phyloP scores from a whole-genome alignment of 1,140 invertebrate genomes.

The Orussus abietinus region DNA sequence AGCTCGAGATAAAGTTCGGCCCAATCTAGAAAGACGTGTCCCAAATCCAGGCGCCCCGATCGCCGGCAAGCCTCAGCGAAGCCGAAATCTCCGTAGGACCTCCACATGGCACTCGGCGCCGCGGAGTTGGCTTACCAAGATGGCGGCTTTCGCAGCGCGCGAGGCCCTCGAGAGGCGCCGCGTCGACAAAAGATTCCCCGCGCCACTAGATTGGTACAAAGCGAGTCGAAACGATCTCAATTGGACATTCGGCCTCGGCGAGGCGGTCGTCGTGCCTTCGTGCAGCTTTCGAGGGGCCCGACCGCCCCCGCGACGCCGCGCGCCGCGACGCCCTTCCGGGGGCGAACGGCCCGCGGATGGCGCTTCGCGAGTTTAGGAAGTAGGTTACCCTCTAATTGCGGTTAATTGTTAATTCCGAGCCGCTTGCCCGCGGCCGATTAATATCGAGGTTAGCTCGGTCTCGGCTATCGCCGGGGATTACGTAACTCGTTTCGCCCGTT shows the following conservation, averaged over 20 bases:
- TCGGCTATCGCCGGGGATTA: constrained; percentile 26
- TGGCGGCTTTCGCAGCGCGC: not conserved
- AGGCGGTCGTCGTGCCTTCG: constrained; percentile 18
- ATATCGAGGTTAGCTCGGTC: constrained; percentile 28
- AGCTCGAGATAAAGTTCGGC: constrained; percentile 35
- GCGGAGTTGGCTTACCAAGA: no score
- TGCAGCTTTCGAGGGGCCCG: no score
- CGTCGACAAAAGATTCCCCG: constrained; percentile 31
- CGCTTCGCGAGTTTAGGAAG: constrained; percentile 30
- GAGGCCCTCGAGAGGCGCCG: constrained; percentile 1
- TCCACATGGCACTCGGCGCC: no score
- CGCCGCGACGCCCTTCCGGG: no score
- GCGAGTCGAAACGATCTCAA: constrained; percentile 40
- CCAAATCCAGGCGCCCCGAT: no score
- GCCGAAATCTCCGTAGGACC: no score
- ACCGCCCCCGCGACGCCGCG: no score
- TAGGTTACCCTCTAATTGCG: constrained; percentile 43
- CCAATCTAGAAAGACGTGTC: no score
- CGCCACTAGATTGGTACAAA: constrained; percentile 33
- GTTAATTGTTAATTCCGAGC: constrained; percentile 41
- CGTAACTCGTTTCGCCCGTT: constrained; percentile 23
- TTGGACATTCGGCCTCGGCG: constrained; percentile 27
- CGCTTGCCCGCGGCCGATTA: constrained; percentile 35
- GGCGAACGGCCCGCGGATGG: constrained; percentile 9
- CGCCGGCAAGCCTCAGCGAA: no score